Base-by-base conservation (phyloP, 2,113 vertebrate genomes). In the Apus apus region DNA sequence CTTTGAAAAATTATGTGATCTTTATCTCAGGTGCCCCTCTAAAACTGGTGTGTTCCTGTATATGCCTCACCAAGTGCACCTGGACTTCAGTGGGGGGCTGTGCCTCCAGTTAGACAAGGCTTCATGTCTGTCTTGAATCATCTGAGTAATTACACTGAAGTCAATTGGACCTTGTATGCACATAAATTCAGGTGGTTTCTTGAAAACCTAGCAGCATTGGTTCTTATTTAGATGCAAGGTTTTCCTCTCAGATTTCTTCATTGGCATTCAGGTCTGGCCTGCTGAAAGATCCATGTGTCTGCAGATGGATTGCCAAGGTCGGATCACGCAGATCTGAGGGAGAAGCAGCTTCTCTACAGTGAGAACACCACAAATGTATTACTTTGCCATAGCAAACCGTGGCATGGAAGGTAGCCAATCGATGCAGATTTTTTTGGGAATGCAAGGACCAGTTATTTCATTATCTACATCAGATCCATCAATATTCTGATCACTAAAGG, bases 381-480 rank as follows among this genome's bases (percentile, higher is more conserved):
- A 81, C 86, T 95, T 71, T 73, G 38, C 96, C 93, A 65, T 73
- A 68, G 65, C 71, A 62, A 81, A 32, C 83, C 56, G 71, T 90
- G 91, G 68, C 88, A n/a, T 57, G 73, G 80, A 62, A 76, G 54
- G 78, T 68, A 90, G 79, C 73, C 75, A 70, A 94, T 70, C 75
- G 85, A 16, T 73, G 38, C 65, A 91, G 90, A 77, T 94, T 56
- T 83, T 90, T n/a, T 34, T 91, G 75, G 79, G 85, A 96, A 51
- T 93, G 64, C 85, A 86, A 92, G 84, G 87, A 80, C 23, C 77
- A 87, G 3, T 67, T 45, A 1, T 94, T 96, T 84, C 71, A 85
- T 96, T 89, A 92, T 83, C 77, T 93, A 38, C 85, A 60, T 83
- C 94, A 96, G 76, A 96, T 91, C 82, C 92, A 93, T 62, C 38